phyloP scores from a whole-genome alignment of 2,888 invertebrate genomes.

The Sipunculus nudus region DNA sequence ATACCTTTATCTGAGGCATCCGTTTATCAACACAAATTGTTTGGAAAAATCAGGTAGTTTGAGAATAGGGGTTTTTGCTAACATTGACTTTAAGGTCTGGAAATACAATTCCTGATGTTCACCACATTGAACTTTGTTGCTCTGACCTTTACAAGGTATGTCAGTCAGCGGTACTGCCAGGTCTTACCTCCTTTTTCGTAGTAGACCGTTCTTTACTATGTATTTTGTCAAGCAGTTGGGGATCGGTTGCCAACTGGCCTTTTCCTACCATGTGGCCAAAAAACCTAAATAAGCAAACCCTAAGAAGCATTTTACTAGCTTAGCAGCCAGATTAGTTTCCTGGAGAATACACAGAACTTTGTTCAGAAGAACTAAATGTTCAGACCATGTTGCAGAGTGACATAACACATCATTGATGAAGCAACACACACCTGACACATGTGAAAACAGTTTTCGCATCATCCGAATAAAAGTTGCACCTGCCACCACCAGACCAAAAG shows the following conservation, averaged over 20 bases:
- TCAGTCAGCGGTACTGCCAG: slow-evolving; percentile 34
- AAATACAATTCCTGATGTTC: slow-evolving; percentile 15
- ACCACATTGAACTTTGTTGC: slow-evolving; percentile 27
- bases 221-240: slow-evolving; percentile 6
- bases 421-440: slow-evolving; percentile 3
- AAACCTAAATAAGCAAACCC: slow-evolving; percentile 4
- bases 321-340: too few species aligned
- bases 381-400: slow-evolving; percentile 4
- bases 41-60: slow-evolving; percentile 31
- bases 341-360: background rate
- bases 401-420: slow-evolving; percentile 20
- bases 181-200: slow-evolving; percentile 10
- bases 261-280: slow-evolving; percentile 10
- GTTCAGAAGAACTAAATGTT: slow-evolving; percentile 2
- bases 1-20: slow-evolving; percentile 41
- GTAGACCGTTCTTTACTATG: background rate
- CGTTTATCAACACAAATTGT: slow-evolving; percentile 28
- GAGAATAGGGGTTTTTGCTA: slow-evolving; percentile 23
- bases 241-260: background rate
- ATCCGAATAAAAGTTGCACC: slow-evolving; percentile 4
- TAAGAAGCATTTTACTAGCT: slow-evolving; percentile 13
- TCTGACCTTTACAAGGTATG: slow-evolving; percentile 23
- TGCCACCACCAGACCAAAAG: slow-evolving; percentile 13
- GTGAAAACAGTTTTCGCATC: slow-evolving; percentile 14
- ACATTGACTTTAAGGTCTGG: slow-evolving; percentile 10